A percentile compares a stretch with the other conserved stretches of the same genome.
Conservation (phyloP, 2,797 vertebrate species). For the Syngnathus rostellatus region DNA sequence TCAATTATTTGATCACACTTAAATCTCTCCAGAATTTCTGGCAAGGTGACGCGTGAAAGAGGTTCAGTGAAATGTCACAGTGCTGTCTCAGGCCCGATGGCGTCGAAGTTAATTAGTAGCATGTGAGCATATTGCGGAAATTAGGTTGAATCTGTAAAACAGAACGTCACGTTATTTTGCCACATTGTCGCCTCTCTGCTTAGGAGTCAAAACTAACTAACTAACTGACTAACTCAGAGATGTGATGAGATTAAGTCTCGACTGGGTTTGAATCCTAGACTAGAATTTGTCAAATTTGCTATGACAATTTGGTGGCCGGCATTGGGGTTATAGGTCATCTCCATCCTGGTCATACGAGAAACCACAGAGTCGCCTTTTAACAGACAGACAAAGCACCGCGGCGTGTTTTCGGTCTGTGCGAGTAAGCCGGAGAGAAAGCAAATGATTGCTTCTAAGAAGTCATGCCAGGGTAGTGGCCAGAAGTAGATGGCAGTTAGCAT, state of each 20-base stretch:
- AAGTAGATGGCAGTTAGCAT: too few relatives aligned
- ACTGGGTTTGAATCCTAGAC: background rate
- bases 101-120: slow-evolving; percentile 42
- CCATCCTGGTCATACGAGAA: background rate
- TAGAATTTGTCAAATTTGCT: background rate
- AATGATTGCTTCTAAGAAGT: too few relatives aligned
- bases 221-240: slow-evolving; percentile 13
- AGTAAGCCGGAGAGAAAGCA: too few relatives aligned
- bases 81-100: slow-evolving; percentile 20
- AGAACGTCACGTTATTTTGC: slow-evolving; percentile 41
- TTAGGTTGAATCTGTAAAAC: slow-evolving; percentile 38
- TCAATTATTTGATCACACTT: background rate
- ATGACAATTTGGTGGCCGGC: background rate
- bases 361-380: background rate
- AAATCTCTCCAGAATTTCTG: background rate
- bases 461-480: too few relatives aligned
- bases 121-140: slow-evolving; percentile 36
- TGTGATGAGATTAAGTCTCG: background rate
- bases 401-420: slow-evolving; percentile 1
- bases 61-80: slow-evolving; percentile 7
- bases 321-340: background rate
- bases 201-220: slow-evolving; percentile 22
- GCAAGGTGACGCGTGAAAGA: slow-evolving; percentile 6
- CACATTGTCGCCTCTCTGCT: slow-evolving; percentile 18
- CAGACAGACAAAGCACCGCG: background rate